Percentiles rank a stretch among this genome's conserved stretches.
Evolutionary conservation across 2,888 invertebrate species (phyloP).

Genomic region (Chloroclysta siterata): DNA sequence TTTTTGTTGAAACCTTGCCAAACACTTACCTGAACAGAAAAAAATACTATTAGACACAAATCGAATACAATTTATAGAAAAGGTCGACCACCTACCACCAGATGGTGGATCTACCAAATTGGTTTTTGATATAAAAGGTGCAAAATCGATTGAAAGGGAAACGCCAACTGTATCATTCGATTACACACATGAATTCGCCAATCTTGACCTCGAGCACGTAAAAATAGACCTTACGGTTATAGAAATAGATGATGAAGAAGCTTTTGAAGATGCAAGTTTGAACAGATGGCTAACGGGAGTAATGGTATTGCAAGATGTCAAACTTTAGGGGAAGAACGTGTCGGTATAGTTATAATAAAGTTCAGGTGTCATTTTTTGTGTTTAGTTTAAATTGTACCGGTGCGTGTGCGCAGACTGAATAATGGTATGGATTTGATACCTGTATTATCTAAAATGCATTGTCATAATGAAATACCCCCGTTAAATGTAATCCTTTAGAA

Average conservation of each 20-base stretch:
- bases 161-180: constrained; percentile 63
- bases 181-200: constrained; percentile 46
- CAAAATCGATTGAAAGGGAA: constrained; percentile 68
- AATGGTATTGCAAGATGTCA: constrained; percentile 58
- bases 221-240: constrained; percentile 44
- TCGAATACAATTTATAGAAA: constrained; percentile 63
- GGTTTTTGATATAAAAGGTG: constrained; percentile 70
- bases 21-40: constrained; percentile 71
- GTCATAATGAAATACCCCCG: constrained; percentile 2
- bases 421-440: constrained; percentile 23
- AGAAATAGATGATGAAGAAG: constrained; percentile 30
- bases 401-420: constrained; percentile 30
- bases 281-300: constrained; percentile 56
- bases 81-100: constrained; percentile 67
- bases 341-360: constrained; percentile 43
- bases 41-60: constrained; percentile 67
- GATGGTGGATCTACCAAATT: constrained; percentile 68
- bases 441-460: constrained; percentile 21
- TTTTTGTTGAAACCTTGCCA: constrained; percentile 54
- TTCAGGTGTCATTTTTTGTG: constrained; percentile 46
- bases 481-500: background rate
- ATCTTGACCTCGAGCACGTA: constrained; percentile 15
- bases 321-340: constrained; percentile 52
- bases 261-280: constrained; percentile 24
- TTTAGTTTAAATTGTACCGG: constrained; percentile 28